These are phyloP conservation scores for Microtus californicus DNA, from an alignment of 2,797 vertebrate species.

Conservation along the genomic window DNA sequence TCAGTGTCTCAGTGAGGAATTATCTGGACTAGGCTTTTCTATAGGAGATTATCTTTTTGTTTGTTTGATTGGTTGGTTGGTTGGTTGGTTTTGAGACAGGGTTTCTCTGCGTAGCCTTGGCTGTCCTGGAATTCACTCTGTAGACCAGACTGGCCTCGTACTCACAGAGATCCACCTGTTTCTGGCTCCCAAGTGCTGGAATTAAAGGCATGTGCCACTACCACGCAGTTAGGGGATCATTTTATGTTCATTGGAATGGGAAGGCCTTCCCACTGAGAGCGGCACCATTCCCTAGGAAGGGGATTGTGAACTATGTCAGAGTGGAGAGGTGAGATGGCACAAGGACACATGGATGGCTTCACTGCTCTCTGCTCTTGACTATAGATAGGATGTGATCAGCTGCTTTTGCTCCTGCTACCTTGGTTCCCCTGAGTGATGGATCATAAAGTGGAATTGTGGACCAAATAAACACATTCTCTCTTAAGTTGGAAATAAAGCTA, in stretches of 20 bases:
- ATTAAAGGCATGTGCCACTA: no score
- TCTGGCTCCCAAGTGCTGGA: no score
- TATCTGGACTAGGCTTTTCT: not conserved
- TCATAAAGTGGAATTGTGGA: not conserved
- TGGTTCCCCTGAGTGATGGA: not conserved
- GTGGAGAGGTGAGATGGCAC: not conserved
- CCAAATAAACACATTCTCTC: not conserved
- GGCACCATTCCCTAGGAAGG: not conserved
- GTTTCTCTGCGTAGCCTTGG: no score
- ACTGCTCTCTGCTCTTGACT: not conserved
- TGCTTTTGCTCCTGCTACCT: not conserved
- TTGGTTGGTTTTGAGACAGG: no score
- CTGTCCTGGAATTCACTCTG: no score
- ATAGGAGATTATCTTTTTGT: not conserved
- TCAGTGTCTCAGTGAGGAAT: not conserved
- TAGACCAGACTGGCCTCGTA: no score
- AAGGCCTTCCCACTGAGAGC: not conserved
- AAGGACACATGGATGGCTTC: not conserved
- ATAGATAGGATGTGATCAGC: no score
- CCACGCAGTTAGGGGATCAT: not conserved
- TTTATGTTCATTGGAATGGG: not conserved
- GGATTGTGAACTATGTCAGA: not conserved
- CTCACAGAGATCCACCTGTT: no score
- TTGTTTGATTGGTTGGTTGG: no score
- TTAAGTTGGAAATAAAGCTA: not conserved